A percentile compares a stretch with the other conserved stretches of the same genome.
Evolutionary conservation across 2,888 invertebrate genomes (phyloP).

Genomic region (Limnephilus marmoratus): DNA sequence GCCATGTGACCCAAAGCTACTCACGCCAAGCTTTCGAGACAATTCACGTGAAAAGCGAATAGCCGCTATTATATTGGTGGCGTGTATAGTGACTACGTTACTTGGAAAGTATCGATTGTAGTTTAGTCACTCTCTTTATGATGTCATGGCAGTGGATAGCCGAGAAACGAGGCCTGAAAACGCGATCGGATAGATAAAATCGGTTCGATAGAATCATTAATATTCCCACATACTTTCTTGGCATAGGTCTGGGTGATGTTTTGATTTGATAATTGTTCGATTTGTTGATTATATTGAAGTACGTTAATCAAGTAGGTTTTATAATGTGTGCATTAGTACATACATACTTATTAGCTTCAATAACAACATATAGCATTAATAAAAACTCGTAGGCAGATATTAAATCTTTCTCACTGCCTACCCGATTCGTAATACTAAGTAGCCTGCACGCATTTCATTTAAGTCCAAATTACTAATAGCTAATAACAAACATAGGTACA

Average conservation of each 20-base stretch:
- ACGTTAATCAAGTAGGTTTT: background rate
- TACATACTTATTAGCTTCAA: background rate
- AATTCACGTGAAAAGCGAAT: constrained; percentile 32
- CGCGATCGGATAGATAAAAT: background rate
- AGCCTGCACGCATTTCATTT: background rate
- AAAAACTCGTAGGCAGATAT: background rate
- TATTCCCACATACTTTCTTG: background rate
- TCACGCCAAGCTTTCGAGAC: constrained; percentile 34
- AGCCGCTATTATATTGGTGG: background rate
- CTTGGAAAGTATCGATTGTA: constrained; percentile 64
- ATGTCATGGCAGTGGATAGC: constrained; percentile 64
- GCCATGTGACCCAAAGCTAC: constrained; percentile 15
- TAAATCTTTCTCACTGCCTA: too few relatives aligned
- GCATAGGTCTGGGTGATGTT: background rate
- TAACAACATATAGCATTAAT: background rate
- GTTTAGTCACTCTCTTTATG: constrained; percentile 61
- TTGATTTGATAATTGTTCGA: background rate
- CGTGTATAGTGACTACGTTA: constrained; percentile 45
- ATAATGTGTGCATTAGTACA: background rate
- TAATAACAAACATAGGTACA: background rate
- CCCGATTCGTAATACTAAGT: background rate
- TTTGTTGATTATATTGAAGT: background rate
- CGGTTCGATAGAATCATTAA: background rate
- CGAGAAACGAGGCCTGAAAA: constrained; percentile 48
- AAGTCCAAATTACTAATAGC: background rate